phyloP scores from a whole-genome alignment of 2,797 vertebrate genomes.

The Molossus alvarezi region DNA sequence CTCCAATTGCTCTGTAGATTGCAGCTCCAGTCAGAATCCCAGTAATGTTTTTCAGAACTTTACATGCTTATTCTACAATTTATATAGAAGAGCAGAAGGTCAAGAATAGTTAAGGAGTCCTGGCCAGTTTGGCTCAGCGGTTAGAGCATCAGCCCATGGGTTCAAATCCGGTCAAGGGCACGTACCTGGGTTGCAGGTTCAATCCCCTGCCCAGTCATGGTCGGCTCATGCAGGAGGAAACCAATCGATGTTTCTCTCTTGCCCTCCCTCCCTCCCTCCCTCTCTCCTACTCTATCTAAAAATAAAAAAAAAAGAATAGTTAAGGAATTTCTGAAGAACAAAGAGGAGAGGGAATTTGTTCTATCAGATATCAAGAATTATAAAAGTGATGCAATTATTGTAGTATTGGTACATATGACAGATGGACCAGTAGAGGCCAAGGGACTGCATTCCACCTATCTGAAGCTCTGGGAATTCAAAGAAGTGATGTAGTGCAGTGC shows the following conservation, averaged over 20 bases:
- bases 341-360: not conserved
- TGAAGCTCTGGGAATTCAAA: not conserved
- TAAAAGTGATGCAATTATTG: not conserved
- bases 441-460: not conserved
- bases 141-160: too few relatives aligned
- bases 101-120: too few relatives aligned
- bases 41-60: slow-evolving; percentile 23
- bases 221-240: too few relatives aligned
- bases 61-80: not conserved
- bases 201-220: too few relatives aligned
- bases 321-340: not conserved
- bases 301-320: not conserved
- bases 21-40: not conserved
- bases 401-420: not conserved
- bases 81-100: too few relatives aligned
- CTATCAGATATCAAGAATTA: not conserved
- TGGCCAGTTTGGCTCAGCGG: too few relatives aligned
- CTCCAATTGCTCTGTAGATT: slow-evolving; percentile 17
- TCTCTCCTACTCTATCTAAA: too few relatives aligned
- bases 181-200: too few relatives aligned
- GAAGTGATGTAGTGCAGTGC: not conserved
- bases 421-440: not conserved
- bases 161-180: too few relatives aligned
- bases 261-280: too few relatives aligned
- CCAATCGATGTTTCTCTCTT: too few relatives aligned